A percentile compares a stretch with the other conserved stretches of the same genome.
phyloP scores from a whole-genome alignment of 2,113 vertebrate genomes.

The Cephalopholis sonnerati region DNA sequence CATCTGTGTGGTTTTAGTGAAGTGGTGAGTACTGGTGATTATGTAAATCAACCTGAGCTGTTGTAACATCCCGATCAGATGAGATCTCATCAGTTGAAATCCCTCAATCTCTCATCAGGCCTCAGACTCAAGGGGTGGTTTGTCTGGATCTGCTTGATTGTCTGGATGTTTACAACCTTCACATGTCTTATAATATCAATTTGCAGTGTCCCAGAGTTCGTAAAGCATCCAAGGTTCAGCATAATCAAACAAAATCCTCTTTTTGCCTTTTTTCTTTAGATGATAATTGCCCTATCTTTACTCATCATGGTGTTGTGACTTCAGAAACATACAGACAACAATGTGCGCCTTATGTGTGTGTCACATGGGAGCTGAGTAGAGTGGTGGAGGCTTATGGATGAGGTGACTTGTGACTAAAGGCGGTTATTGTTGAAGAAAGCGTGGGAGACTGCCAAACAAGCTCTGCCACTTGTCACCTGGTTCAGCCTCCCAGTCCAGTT shows the following conservation, averaged over 20 bases:
- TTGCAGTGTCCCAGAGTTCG: neutral
- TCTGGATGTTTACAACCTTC: neutral
- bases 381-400: constrained; percentile 10
- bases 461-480: constrained; percentile 76
- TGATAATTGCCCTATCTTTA: neutral
- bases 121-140: neutral
- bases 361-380: constrained; percentile 11
- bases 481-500: constrained; percentile 76
- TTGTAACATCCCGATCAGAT: constrained; percentile 6
- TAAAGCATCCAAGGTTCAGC: neutral
- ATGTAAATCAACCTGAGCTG: neutral
- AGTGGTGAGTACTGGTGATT: neutral
- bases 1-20: too few species aligned
- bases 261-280: neutral
- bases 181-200: neutral
- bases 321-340: constrained; percentile 27
- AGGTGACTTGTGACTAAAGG: constrained; percentile 61
- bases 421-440: constrained; percentile 63
- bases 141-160: neutral
- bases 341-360: constrained; percentile 22
- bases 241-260: neutral
- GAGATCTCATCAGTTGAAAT: constrained; percentile 13
- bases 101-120: neutral
- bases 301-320: neutral
- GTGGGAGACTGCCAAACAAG: constrained; percentile 70